Evolutionary conservation across 2,113 vertebrate genomes (phyloP).

Genomic region (Oophaga pumilio): DNA sequence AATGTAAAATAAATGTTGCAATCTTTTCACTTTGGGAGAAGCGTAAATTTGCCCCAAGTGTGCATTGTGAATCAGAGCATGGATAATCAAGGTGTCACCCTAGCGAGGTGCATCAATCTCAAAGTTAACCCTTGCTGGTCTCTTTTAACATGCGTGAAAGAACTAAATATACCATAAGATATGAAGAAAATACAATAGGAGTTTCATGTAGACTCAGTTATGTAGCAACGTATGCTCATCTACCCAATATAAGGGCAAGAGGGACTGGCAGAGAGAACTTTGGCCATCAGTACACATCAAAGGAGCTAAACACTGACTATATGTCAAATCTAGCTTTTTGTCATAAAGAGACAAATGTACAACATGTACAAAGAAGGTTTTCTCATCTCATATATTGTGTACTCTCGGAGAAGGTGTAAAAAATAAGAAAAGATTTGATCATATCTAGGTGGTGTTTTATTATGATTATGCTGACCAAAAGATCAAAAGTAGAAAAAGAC

Average conservation of each 20-base stretch:
- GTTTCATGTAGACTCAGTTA: background rate
- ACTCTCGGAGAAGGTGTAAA: background rate
- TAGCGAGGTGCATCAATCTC: slow-evolving; percentile 13
- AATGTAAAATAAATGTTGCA: background rate
- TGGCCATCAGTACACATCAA: background rate
- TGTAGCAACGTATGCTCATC: background rate
- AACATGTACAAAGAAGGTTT: background rate
- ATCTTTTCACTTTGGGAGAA: background rate
- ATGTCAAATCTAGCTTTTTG: no score
- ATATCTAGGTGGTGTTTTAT: no score
- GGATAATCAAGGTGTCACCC: slow-evolving; percentile 29
- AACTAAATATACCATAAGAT: background rate
- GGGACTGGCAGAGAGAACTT: background rate
- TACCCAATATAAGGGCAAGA: background rate
- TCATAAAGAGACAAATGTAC: background rate
- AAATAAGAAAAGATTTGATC: no score
- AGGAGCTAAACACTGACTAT: background rate
- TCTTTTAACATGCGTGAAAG: background rate
- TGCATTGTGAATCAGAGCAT: slow-evolving; percentile 31
- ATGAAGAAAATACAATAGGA: background rate
- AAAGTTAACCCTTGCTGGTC: background rate
- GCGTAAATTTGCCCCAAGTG: slow-evolving; percentile 1
- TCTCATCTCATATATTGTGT: background rate
- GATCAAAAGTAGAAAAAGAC: background rate
- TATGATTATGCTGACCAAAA: background rate